Conservation (phyloP, 2,113 vertebrate genomes). For the Xyliphius kryptos region DNA sequence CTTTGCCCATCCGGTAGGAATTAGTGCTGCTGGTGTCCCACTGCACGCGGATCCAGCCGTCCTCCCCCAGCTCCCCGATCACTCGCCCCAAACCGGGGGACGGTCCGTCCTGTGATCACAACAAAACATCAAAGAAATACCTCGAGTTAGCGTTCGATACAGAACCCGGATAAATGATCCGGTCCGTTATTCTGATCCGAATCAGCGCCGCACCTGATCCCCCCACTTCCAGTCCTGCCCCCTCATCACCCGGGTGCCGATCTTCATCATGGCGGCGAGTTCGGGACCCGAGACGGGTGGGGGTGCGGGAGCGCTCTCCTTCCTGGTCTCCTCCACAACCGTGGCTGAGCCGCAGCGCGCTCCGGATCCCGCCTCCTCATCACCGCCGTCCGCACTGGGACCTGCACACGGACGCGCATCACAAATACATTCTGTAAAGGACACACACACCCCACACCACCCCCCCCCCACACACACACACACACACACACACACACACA, state of each 20-base stretch:
- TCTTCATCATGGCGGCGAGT: slow-evolving; percentile 97
- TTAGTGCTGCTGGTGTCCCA: slow-evolving; percentile 98
- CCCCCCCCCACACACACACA: no score
- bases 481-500: no score
- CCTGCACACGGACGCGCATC: no score
- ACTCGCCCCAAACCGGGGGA: slow-evolving; percentile 92
- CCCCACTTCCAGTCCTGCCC: slow-evolving; percentile 99
- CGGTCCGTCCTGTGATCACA: slow-evolving; percentile 97
- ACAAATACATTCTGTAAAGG: no score
- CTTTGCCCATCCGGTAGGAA: slow-evolving; percentile 98
- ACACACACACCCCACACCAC: no score
- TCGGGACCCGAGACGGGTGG: slow-evolving; percentile 91
- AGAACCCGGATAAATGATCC: no score
- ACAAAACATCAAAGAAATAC: no score
- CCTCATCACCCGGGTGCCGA: slow-evolving; percentile 93
- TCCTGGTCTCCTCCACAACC: slow-evolving; percentile 90
- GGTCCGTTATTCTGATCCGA: no score
- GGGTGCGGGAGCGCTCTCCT: slow-evolving; percentile 77
- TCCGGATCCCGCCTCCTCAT: slow-evolving; percentile 77
- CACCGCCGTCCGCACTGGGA: slow-evolving; percentile 80
- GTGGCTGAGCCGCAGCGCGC: slow-evolving; percentile 84
- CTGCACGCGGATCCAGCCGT: slow-evolving; percentile 96
- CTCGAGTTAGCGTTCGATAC: no score
- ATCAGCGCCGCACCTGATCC: slow-evolving; percentile 75
- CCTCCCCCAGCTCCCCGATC: slow-evolving; percentile 93